These are phyloP conservation scores for Phrynocephalus versicolor DNA, from an alignment of 2,113 vertebrate genomes.

Conservation along the genomic window DNA sequence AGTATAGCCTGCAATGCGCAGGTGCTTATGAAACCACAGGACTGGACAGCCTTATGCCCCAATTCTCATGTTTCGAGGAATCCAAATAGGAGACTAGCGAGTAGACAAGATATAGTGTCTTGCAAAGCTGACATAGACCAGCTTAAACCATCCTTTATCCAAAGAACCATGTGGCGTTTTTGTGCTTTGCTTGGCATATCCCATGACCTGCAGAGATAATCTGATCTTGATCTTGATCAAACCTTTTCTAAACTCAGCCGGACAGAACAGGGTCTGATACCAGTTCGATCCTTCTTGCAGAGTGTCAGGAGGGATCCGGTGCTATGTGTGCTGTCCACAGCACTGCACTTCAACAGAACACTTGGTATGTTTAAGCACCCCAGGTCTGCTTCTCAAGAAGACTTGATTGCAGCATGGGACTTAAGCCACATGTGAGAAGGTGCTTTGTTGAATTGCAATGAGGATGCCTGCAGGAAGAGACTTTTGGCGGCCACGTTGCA, in stretches of 20 bases:
- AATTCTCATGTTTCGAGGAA: background rate
- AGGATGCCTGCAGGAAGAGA: background rate
- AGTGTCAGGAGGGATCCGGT: background rate
- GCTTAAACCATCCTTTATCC: background rate
- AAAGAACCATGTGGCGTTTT: background rate
- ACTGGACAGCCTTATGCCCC: background rate
- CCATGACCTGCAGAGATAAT: background rate
- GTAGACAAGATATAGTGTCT: background rate
- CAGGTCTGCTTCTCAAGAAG: background rate
- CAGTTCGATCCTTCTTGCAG: background rate
- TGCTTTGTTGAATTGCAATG: background rate
- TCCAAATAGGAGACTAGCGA: too few species aligned
- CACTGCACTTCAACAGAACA: background rate
- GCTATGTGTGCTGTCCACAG: background rate
- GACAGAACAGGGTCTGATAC: background rate
- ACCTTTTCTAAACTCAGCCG: background rate
- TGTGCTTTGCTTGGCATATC: too few species aligned
- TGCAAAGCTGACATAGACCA: background rate
- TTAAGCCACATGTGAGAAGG: background rate
- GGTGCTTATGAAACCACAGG: conserved; percentile 6
- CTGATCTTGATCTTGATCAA: background rate
- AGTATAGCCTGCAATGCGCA: background rate
- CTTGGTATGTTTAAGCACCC: background rate
- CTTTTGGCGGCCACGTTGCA: conserved; percentile 1
- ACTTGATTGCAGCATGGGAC: background rate